A percentile compares a stretch with the other conserved stretches of the same genome.
phyloP scores from a whole-genome alignment of 2,113 vertebrate species.

The Harpagus bidentatus region DNA sequence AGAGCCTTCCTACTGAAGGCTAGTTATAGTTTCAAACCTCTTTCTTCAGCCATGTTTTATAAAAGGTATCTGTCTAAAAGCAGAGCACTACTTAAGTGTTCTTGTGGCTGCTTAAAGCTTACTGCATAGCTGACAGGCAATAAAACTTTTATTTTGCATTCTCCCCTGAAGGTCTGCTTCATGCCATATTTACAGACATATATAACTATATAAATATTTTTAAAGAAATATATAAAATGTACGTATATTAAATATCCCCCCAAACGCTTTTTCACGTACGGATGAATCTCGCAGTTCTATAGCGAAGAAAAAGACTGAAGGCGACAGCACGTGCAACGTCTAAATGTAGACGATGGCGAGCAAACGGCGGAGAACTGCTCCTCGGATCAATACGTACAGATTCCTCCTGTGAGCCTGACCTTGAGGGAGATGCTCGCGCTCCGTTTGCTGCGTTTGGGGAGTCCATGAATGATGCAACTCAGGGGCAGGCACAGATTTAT shows the following conservation, averaged over 20 bases:
- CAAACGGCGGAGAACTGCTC: background rate
- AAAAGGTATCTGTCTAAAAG: background rate
- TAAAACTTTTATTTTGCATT: background rate
- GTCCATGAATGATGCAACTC: accelerated
- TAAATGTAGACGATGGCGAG: accelerated
- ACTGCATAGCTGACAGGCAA: background rate
- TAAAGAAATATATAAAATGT: background rate
- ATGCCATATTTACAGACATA: accelerated
- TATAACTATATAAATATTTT: background rate
- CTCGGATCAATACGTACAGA: accelerated
- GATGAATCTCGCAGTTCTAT: accelerated
- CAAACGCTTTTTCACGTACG: background rate
- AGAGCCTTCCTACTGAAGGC: background rate
- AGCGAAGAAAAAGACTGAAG: background rate
- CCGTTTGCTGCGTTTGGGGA: background rate
- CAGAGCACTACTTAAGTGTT: background rate
- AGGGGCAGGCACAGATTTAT: background rate
- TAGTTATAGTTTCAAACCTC: background rate
- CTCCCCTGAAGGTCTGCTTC: background rate
- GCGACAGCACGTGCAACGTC: background rate
- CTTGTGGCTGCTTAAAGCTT: background rate
- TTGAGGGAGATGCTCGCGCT: background rate
- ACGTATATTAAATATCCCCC: accelerated
- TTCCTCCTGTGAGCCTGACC: background rate
- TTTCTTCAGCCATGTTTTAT: background rate